phyloP scores from a whole-genome alignment of 2,888 invertebrate genomes.

The Rhabditoides inermis region DNA sequence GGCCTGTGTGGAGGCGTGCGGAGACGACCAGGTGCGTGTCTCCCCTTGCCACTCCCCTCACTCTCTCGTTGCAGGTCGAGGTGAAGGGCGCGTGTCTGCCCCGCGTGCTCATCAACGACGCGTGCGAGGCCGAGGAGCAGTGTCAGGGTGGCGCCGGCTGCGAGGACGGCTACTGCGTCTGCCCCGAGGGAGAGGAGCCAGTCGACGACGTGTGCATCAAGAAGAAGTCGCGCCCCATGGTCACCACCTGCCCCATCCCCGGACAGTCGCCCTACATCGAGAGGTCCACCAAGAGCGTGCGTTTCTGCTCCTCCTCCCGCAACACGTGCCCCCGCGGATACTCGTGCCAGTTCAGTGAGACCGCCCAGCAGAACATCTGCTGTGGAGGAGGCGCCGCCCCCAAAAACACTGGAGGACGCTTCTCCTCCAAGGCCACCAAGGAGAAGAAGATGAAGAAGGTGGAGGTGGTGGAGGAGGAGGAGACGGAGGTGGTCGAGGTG shows the following conservation, averaged over 20 bases:
- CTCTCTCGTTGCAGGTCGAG: constrained; percentile 21
- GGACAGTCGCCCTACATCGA: constrained; percentile 45
- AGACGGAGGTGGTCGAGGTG: constrained; percentile 19
- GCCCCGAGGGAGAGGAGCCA: constrained; percentile 36
- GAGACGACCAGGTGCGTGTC: constrained; percentile 25
- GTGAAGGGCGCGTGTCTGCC: constrained; percentile 39
- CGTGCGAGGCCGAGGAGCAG: constrained; percentile 39
- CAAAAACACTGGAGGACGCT: neutral
- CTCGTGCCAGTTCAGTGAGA: constrained; percentile 45
- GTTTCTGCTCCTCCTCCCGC: constrained; percentile 10
- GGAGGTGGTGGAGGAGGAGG: constrained; percentile 12
- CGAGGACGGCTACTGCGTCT: constrained; percentile 32
- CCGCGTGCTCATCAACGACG: constrained; percentile 30
- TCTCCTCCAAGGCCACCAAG: neutral
- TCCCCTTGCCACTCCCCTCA: too few species aligned
- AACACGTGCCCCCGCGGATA: constrained; percentile 23
- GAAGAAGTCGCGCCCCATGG: constrained; percentile 25
- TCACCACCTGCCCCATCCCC: constrained; percentile 42
- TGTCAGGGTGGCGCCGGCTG: constrained; percentile 37
- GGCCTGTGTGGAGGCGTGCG: constrained; percentile 30
- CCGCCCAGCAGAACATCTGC: constrained; percentile 43
- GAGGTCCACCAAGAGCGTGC: constrained; percentile 28
- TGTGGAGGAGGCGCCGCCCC: constrained; percentile 29
- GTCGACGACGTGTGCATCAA: constrained; percentile 35
- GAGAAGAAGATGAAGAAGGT: neutral